Percentiles rank a stretch among this genome's conserved stretches.
Conservation (phyloP, 2,797 vertebrate genomes). For the Huso huso region DNA sequence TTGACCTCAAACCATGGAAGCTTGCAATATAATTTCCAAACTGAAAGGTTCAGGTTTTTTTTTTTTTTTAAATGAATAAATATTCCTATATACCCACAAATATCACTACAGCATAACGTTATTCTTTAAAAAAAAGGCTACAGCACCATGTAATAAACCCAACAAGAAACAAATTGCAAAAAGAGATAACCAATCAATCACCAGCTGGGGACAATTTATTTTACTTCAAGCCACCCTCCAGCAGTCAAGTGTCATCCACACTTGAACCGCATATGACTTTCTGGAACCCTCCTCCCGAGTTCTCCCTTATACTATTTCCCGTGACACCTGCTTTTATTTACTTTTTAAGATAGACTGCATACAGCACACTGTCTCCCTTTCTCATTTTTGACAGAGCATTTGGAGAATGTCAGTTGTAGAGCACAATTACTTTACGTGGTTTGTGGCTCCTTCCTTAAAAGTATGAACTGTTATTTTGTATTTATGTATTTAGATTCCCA, state of each 20-base stretch:
- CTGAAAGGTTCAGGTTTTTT: too few species aligned
- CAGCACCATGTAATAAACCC: conserved; percentile 25
- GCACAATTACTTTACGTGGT: too few species aligned
- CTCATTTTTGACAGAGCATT: conserved; percentile 15
- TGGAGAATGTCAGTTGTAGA: too few species aligned
- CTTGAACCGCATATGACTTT: conserved; percentile 12
- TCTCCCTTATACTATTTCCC: conserved; percentile 5
- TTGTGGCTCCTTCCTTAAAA: too few species aligned
- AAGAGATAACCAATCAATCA: conserved; percentile 37
- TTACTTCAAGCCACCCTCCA: conserved; percentile 33
- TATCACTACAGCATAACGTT: too few species aligned
- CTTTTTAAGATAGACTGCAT: conserved; percentile 30
- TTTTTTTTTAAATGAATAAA: too few species aligned
- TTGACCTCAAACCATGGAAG: too few species aligned
- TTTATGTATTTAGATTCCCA: too few species aligned
- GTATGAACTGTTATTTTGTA: too few species aligned
- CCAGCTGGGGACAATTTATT: conserved; percentile 27
- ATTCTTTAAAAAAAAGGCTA: not conserved
- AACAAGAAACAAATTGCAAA: conserved; percentile 27
- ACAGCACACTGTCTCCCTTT: conserved; percentile 21
- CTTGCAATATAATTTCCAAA: too few species aligned
- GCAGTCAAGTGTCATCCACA: conserved; percentile 30
- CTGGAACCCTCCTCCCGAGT: conserved; percentile 12
- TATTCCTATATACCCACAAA: too few species aligned
- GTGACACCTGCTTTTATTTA: too few species aligned